phyloP scores from a whole-genome alignment of 30 jellyfish, hydroid and myxozoan species.

The Turritopsis rubra region DNA sequence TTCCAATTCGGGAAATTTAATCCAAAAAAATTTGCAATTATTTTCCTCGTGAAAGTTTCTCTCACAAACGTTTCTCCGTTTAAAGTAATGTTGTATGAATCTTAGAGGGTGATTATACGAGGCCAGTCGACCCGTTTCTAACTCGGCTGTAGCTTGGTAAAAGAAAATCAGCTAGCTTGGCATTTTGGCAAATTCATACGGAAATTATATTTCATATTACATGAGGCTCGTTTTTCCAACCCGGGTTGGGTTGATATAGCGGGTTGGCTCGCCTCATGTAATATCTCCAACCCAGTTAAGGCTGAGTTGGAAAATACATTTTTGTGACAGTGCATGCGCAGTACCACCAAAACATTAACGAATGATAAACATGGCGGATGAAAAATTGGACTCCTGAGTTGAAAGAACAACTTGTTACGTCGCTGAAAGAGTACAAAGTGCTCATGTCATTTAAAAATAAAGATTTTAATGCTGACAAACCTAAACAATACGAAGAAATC shows the following conservation, averaged over 20 bases:
- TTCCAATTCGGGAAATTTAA: too few relatives aligned
- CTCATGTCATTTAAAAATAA: not conserved
- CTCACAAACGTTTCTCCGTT: too few relatives aligned
- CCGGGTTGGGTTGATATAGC: not conserved
- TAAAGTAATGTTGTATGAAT: too few relatives aligned
- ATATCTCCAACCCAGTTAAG: not conserved
- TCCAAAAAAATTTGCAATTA: too few relatives aligned
- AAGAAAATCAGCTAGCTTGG: too few relatives aligned
- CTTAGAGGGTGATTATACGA: too few relatives aligned
- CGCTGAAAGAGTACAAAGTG: not conserved
- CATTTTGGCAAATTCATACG: not conserved
- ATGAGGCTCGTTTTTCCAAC: not conserved
- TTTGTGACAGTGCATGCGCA: not conserved
- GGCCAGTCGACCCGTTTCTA: too few relatives aligned
- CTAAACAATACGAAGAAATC: too few relatives aligned
- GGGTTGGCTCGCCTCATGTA: not conserved
- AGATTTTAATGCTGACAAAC: conserved; percentile 8
- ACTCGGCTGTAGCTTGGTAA: too few relatives aligned
- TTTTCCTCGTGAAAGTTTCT: too few relatives aligned
- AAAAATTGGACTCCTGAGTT: not conserved
- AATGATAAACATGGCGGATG: not conserved
- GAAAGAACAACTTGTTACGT: not conserved
- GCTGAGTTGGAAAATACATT: not conserved
- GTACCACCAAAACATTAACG: not conserved
- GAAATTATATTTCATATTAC: not conserved